A percentile compares a stretch with the other conserved stretches of the same genome.
phyloP scores from a whole-genome alignment of 2,797 vertebrate genomes.

The Kryptolebias ocellatus region DNA sequence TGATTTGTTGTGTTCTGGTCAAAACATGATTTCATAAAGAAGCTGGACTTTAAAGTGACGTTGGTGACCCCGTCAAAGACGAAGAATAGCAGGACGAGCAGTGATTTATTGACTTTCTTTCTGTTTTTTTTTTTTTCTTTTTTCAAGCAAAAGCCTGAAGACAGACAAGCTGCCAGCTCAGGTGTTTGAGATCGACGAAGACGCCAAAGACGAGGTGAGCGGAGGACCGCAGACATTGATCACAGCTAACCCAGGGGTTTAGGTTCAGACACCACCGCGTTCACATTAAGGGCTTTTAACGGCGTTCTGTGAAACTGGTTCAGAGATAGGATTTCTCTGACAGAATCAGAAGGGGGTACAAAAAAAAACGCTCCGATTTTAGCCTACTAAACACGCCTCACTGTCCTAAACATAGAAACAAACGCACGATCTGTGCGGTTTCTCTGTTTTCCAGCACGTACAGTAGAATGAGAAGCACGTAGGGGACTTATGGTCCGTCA shows the following conservation, averaged over 20 bases:
- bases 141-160: conserved; percentile 93
- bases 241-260: neutral
- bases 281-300: conserved; percentile 2
- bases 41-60: neutral
- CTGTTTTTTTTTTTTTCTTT: conserved; percentile 34
- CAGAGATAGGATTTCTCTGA: neutral
- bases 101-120: conserved; percentile 25
- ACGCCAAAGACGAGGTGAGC: conserved; percentile 90
- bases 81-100: neutral
- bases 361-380: no score
- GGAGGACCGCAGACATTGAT: conserved; percentile 23
- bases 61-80: neutral
- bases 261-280: neutral
- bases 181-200: conserved; percentile 95
- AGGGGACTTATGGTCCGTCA: conserved; percentile 18
- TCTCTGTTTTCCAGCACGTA: neutral
- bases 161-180: conserved; percentile 94
- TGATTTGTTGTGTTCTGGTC: neutral
- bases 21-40: no score
- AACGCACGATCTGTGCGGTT: neutral
- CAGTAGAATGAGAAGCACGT: neutral
- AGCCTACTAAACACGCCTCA: neutral
- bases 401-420: neutral
- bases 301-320: conserved; percentile 6
- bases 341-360: neutral